Percentiles rank a stretch among this genome's conserved stretches.
Evolutionary conservation across 2,113 vertebrate species (phyloP).

Genomic region (Haemorhous mexicanus): DNA sequence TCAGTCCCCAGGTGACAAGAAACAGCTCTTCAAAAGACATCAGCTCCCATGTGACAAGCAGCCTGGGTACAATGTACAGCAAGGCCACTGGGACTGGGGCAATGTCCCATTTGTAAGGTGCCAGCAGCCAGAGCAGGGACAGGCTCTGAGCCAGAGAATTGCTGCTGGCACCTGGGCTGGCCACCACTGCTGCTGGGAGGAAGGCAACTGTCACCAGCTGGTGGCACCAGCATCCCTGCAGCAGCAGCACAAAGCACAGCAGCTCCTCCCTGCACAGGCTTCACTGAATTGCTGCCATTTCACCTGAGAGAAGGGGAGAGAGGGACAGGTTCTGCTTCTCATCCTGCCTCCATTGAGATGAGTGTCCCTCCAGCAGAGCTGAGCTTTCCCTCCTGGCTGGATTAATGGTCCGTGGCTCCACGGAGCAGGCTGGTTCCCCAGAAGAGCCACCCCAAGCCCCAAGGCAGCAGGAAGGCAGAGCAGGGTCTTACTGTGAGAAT

Average conservation of each 20-base stretch:
- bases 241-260: background rate
- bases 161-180: background rate
- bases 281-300: background rate
- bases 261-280: background rate
- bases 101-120: background rate
- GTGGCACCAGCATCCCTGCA: background rate
- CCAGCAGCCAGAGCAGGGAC: rapidly evolving
- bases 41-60: background rate
- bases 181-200: background rate
- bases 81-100: background rate
- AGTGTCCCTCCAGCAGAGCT: background rate
- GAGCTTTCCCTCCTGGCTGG: background rate
- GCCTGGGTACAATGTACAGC: background rate
- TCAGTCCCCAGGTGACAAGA: background rate
- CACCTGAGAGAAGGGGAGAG: background rate
- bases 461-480: background rate
- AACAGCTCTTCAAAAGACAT: background rate
- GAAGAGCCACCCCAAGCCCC: background rate
- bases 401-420: rapidly evolving
- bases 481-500: background rate
- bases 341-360: background rate
- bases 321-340: background rate
- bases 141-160: background rate
- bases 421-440: background rate
- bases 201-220: background rate